Evolutionary conservation across 2,113 vertebrate species (phyloP).

Genomic region (Pyxicephalus adspersus): DNA sequence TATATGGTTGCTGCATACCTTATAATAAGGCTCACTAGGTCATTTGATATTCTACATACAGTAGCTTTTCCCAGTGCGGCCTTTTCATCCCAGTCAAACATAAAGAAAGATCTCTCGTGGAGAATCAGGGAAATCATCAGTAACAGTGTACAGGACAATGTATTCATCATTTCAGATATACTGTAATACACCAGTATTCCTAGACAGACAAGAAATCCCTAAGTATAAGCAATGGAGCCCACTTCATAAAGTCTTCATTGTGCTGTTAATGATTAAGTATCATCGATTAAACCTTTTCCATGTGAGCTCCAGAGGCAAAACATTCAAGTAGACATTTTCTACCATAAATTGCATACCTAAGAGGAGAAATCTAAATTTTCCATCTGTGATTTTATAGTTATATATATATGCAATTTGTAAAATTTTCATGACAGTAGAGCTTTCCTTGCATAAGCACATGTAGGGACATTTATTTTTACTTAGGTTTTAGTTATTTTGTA

Average conservation of each 20-base stretch:
- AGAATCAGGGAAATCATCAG: slow-evolving; percentile 8
- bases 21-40: background rate
- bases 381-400: background rate
- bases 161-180: slow-evolving; percentile 3
- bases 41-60: slow-evolving; percentile 11
- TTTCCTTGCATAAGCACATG: background rate
- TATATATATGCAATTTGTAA: background rate
- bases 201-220: slow-evolving; percentile 42
- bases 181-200: slow-evolving; percentile 1
- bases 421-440: background rate
- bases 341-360: background rate
- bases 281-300: background rate
- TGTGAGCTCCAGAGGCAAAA: background rate
- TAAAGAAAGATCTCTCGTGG: too few relatives aligned
- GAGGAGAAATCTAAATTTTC: background rate
- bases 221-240: background rate
- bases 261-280: background rate
- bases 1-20: background rate
- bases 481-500: background rate
- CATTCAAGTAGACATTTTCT: background rate
- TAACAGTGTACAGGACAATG: background rate
- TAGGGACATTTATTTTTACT: background rate
- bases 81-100: background rate
- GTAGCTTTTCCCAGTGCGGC: slow-evolving; percentile 8
- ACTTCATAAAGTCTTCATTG: background rate